Evolutionary conservation across 2,113 vertebrate species (phyloP).

Genomic region (Brachypteracias leptosomus): DNA sequence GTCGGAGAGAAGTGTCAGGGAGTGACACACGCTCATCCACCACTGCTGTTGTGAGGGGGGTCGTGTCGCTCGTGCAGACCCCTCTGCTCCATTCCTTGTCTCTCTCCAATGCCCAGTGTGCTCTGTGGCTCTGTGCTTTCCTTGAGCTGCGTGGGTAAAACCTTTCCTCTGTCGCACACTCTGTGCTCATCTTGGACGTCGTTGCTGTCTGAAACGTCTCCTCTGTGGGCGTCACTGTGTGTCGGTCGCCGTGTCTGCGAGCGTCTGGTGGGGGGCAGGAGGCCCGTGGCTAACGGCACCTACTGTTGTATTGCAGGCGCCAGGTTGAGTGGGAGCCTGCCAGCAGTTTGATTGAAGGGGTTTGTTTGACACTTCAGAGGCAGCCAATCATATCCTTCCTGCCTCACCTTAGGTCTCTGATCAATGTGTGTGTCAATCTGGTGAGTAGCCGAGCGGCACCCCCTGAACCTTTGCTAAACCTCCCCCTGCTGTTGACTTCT

Average conservation of each 20-base stretch:
- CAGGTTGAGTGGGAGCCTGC: conserved; percentile 99
- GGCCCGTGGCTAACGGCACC: conserved; percentile 69
- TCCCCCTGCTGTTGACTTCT: conserved; percentile 71
- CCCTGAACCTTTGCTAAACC: conserved; percentile 60
- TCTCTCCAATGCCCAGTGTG: conserved; percentile 26
- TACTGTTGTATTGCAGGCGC: conserved; percentile 88
- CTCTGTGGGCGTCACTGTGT: conserved; percentile 60
- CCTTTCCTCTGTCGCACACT: neutral
- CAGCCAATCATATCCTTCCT: conserved; percentile 99
- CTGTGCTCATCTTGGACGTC: conserved; percentile 18
- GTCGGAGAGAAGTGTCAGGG: neutral
- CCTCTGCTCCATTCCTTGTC: neutral
- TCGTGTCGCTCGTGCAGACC: neutral
- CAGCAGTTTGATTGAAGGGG: conserved; percentile 99
- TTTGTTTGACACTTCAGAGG: conserved; percentile 98
- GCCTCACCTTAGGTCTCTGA: conserved; percentile 97
- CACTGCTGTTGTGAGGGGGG: conserved; percentile 5
- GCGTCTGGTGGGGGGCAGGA: conserved; percentile 53
- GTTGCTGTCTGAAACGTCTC: conserved; percentile 37
- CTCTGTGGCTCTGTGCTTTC: conserved; percentile 48
- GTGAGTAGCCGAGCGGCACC: conserved; percentile 79
- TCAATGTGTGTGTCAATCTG: conserved; percentile 99
- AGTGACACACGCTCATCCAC: neutral
- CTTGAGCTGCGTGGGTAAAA: conserved; percentile 6
- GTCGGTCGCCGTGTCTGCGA: conserved; percentile 56